Evolutionary conservation across 2,797 vertebrate species (phyloP), one percentile per base, ranked within the genome.

Genomic region (Pterois miles): DNA sequence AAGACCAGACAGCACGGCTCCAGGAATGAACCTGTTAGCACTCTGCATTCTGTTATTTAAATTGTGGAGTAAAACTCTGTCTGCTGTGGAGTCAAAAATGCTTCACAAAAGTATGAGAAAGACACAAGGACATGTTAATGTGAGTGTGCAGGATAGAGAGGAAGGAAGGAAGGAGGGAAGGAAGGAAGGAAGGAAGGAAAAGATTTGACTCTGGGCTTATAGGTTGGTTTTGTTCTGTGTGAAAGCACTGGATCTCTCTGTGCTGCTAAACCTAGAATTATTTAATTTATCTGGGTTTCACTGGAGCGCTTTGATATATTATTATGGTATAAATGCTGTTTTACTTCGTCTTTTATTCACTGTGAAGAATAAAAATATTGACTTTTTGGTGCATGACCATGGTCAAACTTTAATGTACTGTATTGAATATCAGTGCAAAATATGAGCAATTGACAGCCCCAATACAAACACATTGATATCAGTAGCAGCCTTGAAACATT

Each of bases 1-100:
- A 66, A 75, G 82, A 85, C 22, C 81, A 88, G 89, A 87, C 83
- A 85, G 68, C 54, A 1, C 6, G 75, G 76, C 78, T 90, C 88
- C 88, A 65, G 69, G 62, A 84, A 53, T 59, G 16, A 84, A 74
- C 71, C 83, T 71, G 84, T 80, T 75, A 53, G 78, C 46, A 31
- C 33, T 76, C 79, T 78, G 80, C 62, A 48, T 56, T 76, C 73
- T 78, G 64, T 79, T 69, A 59, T 72, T 71, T 22, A 34, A 76
- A 70, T 27, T 71, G 66, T 9, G 18, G 71, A 74, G 22, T 14
- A 53, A 59, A 79, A 77, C 34, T 53, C 18, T 6, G 31, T 50
- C 34, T 4, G 10, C 71, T 25, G 48, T 12, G 1, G 25, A 65
- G 58, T 70, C 34, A 54, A 34, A 12, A 60, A 46, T 8, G 5